Base-by-base conservation (phyloP, 1,140 invertebrate genomes). In the Reticulitermes speratus region DNA sequence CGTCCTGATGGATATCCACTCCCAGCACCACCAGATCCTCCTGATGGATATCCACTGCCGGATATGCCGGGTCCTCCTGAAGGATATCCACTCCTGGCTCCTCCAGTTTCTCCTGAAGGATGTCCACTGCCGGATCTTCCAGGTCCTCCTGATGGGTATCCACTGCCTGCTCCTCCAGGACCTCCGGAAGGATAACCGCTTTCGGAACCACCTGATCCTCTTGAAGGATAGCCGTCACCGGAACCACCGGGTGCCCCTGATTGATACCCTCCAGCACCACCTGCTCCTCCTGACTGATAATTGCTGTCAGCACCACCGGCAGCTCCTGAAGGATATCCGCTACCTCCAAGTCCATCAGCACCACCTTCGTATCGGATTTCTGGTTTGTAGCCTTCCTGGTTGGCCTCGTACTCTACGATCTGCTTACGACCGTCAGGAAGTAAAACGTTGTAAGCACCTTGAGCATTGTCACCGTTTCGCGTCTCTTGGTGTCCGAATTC, bases 401-500 rank as follows among this genome's bases (percentile, higher is more conserved):
- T 94, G 9, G 94, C 94, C 82, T 93, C 91, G 86, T 95, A 95
- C 87, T 94, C 94, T 7, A 95, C 94, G 48, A 93, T 92, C 89
- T 94, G 94, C 48, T 91, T 94, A 52, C 94, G 91, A 0, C 94
- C 94, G 81, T 95, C 94, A 0, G 94, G 94, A 45, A 95, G 90
- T 11, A 94, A 90, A 32, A 95, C 94, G 88, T 94, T 92, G 89
- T 95, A 95, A 69, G 92, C 92, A 14, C 94, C 94, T 12, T 92
- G 92, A 0, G 94, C 93, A 30, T 92, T 91, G 84, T 94, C 92
- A 65, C 94, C 94, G 59, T 94, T 92, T 21, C 94, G 90, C 88
- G 93, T 93, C 89, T 95, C 94, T 25, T 91, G 92, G 89, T 95
- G 94, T 0, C 94, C 94, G 87, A 95, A 95, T 14, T 86, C 52